Evolutionary conservation across 2,797 vertebrate genomes (phyloP).

Genomic region (Okamejei kenojei): DNA sequence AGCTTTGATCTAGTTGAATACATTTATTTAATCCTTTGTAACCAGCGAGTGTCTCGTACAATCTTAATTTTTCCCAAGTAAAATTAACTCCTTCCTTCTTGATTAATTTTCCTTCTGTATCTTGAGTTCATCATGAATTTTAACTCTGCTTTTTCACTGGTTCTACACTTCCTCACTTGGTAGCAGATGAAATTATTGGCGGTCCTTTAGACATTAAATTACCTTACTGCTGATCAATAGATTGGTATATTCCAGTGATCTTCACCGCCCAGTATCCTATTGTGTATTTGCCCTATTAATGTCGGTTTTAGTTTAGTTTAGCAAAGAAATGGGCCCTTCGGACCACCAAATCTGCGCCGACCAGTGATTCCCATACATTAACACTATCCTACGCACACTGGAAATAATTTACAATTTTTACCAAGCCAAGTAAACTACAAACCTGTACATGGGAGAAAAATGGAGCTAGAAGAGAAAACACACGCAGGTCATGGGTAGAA

Average conservation of each 20-base stretch:
- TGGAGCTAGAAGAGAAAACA: too few relatives aligned
- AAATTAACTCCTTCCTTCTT: background rate
- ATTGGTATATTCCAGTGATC: background rate
- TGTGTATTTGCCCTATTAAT: too few relatives aligned
- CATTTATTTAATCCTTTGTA: constrained; percentile 7
- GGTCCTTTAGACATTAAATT: background rate
- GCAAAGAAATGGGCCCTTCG: too few relatives aligned
- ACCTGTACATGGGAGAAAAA: too few relatives aligned
- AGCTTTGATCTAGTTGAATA: background rate
- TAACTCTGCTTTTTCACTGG: background rate
- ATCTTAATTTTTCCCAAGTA: background rate
- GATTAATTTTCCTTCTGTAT: background rate
- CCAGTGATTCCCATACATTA: too few relatives aligned
- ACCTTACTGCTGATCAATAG: background rate
- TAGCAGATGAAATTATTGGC: background rate
- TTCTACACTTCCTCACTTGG: background rate
- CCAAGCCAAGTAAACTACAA: too few relatives aligned
- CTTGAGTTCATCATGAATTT: background rate
- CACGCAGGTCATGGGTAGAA: too few relatives aligned
- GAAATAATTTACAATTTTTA: too few relatives aligned
- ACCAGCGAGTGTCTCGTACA: background rate
- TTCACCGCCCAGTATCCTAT: too few relatives aligned
- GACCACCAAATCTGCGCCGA: too few relatives aligned
- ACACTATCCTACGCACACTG: too few relatives aligned
- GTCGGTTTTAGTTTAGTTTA: too few relatives aligned